Conservation (phyloP, 1,140 invertebrate species). For the Trinorchestia longiramus region DNA sequence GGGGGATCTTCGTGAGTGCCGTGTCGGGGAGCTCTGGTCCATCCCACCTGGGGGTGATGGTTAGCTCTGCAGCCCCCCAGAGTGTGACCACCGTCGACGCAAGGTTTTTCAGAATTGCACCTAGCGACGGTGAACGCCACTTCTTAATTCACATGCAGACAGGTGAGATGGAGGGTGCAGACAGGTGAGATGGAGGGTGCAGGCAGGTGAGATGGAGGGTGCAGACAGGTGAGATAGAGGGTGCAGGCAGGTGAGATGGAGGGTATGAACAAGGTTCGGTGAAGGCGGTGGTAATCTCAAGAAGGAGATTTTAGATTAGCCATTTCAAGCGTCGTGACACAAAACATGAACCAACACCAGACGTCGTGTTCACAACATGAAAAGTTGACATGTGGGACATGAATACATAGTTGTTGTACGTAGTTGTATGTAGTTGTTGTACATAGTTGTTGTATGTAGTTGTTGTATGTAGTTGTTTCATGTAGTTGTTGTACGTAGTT, state of each 20-base stretch:
- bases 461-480: no score
- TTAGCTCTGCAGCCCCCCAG: neutral
- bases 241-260: neutral
- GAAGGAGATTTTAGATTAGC: no score
- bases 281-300: no score
- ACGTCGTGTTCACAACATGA: neutral
- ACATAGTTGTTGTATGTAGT: no score
- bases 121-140: neutral
- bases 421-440: no score
- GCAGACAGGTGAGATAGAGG: neutral
- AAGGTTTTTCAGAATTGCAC: neutral
- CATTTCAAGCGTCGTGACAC: no score
- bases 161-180: neutral
- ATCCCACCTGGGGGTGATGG: neutral
- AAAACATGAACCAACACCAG: neutral
- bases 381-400: no score
- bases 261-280: neutral
- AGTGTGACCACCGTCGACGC: neutral
- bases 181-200: neutral
- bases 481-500: no score
- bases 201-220: neutral
- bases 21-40: neutral
- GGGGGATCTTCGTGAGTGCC: conserved; percentile 13
- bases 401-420: no score
- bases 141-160: neutral